phyloP scores from a whole-genome alignment of 2,113 vertebrate genomes.

The Colossoma macropomum region DNA sequence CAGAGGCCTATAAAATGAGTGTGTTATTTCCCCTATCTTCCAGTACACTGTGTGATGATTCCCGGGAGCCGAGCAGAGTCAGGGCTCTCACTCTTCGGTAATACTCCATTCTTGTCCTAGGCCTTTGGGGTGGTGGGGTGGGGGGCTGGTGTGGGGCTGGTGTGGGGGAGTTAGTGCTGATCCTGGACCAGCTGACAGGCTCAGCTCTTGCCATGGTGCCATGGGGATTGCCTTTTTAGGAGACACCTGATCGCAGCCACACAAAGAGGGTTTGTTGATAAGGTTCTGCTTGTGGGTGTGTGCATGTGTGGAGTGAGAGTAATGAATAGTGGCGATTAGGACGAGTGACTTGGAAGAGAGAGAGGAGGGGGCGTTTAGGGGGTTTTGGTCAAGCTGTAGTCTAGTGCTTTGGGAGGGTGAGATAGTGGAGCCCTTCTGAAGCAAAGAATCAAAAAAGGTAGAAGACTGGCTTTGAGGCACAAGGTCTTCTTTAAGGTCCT shows the following conservation, averaged over 20 bases:
- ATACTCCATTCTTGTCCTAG: constrained; percentile 58
- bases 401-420: neutral
- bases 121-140: constrained; percentile 45
- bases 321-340: constrained; percentile 16
- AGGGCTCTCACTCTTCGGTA: constrained; percentile 31
- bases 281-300: constrained; percentile 35
- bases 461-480: neutral
- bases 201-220: constrained; percentile 67
- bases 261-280: constrained; percentile 73
- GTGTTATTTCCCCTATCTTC: neutral
- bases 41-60: neutral
- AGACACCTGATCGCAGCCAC: constrained; percentile 69
- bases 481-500: neutral
- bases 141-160: neutral
- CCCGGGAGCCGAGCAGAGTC: neutral
- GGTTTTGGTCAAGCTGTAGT: constrained; percentile 7
- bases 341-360: constrained; percentile 12
- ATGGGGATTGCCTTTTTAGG: constrained; percentile 84
- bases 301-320: constrained; percentile 5
- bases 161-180: constrained; percentile 57
- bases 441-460: neutral
- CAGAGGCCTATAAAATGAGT: neutral
- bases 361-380: constrained; percentile 17
- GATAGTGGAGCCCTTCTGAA: neutral
- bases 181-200: constrained; percentile 72